Evolutionary conservation across 2,888 invertebrate species (phyloP), one percentile per base, ranked within the genome.

Genomic region (Caenorhabditis drosophilae): DNA sequence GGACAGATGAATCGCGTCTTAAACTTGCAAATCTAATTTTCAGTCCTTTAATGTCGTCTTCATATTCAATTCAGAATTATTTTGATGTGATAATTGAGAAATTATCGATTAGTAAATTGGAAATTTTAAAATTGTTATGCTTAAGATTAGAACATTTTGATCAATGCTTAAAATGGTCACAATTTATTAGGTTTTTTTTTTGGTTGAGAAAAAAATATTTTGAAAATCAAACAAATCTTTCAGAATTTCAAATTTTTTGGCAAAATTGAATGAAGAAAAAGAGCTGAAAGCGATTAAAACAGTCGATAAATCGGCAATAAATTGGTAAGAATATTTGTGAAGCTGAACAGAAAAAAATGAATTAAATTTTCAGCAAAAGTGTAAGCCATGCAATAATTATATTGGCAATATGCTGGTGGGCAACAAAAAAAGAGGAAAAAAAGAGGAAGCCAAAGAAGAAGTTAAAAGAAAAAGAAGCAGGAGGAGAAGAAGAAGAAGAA

Each of bases 11-110:
- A 1, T 44, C 31, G 9, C 48, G 56, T 1, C 31, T 45, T 4
- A 40, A 25, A 4, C 40, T 62, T 0, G 48, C 62, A 11, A 57
- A 62, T 31, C 56, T 62, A 9, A 20, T 62, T 22, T 62, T 62
- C 35, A 25, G 49, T 11, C 62, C 62, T 0, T n/a, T n/a, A n/a
- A n/a, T n/a, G n/a, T n/a, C n/a, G n/a, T n/a, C n/a, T n/a, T n/a
- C n/a, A n/a, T n/a, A n/a, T n/a, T n/a, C n/a, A n/a, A 31, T 62
- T 1, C 53, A 53, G 20, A 50, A 38, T 2, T 57, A 27, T 35
- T 52, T 57, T 25, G 62, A 62, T 49, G 42, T 54, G 2, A 44
- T 62, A 16, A 34, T 62, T 12, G 56, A 57, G 25, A 62, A 62
- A 15, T 40, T 62, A 6, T 56, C 56, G 20, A 18, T 62, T 4